Evolutionary conservation across 1,140 invertebrate species (phyloP).

Genomic region (Anastrepha ludens): DNA sequence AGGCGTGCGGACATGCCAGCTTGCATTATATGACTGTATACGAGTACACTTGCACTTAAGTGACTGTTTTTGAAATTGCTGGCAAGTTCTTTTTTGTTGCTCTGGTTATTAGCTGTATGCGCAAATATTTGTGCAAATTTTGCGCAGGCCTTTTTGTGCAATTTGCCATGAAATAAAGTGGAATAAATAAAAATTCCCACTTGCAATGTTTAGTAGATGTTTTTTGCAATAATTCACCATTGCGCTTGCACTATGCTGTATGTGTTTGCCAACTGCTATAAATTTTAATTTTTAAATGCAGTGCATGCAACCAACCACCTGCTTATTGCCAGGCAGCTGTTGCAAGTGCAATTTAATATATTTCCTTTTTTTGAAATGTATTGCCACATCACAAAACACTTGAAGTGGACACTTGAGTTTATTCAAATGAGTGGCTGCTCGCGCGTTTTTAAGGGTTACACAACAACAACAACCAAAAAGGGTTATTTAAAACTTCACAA

Average conservation of each 20-base stretch:
- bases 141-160: conserved; percentile 16
- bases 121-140: conserved; percentile 1
- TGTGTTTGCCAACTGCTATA: neutral
- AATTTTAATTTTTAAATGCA: neutral
- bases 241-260: too few relatives aligned
- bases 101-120: neutral
- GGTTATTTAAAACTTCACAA: conserved; percentile 33
- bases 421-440: conserved; percentile 51
- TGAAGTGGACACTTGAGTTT: conserved; percentile 50
- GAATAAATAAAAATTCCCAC: conserved; percentile 30
- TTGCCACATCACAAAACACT: conserved; percentile 49
- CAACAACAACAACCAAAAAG: neutral
- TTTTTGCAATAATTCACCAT: neutral
- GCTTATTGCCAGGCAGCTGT: conserved; percentile 18
- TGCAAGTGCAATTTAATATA: conserved; percentile 27
- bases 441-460: conserved; percentile 43
- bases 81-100: neutral
- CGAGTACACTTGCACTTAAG: neutral
- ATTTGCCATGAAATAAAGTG: conserved; percentile 36
- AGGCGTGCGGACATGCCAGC: neutral
- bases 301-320: neutral
- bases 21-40: neutral
- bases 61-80: neutral
- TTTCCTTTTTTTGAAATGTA: neutral
- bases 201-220: neutral